Conservation (phyloP, 2,797 vertebrate species). For the Enteromius argenteus region DNA sequence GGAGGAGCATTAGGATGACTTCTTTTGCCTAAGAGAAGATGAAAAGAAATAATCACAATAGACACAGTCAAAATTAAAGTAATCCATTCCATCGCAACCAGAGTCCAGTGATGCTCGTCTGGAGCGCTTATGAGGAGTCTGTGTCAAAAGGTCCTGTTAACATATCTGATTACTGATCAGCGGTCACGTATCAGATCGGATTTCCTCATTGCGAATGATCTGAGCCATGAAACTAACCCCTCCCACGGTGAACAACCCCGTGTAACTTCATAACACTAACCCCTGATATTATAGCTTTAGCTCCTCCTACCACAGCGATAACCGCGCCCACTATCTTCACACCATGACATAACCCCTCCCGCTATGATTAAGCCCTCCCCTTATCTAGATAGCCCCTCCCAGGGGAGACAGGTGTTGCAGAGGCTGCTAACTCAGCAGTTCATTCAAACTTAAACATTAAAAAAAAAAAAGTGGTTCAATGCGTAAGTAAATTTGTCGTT, state of each 20-base stretch:
- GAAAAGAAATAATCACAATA: conserved; percentile 62
- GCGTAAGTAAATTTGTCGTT: not conserved
- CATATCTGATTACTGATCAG: not conserved
- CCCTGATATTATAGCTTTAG: not conserved
- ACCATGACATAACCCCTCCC: not conserved
- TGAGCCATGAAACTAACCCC: not conserved
- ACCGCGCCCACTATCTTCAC: not conserved
- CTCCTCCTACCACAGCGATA: not conserved
- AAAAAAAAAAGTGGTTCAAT: not conserved
- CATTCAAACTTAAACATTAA: not conserved
- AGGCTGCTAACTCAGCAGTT: conserved; percentile 10
- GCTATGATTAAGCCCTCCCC: not conserved
- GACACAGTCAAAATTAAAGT: conserved; percentile 52
- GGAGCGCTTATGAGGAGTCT: not conserved
- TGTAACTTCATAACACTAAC: not conserved
- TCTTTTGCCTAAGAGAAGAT: conserved; percentile 61
- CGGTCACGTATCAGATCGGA: not conserved
- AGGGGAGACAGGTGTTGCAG: not conserved
- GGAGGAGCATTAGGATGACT: conserved; percentile 68
- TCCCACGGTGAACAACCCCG: not conserved
- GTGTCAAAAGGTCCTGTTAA: not conserved
- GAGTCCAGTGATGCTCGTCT: not conserved
- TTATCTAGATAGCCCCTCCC: not conserved
- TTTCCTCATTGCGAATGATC: not conserved
- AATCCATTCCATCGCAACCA: conserved; percentile 59